Evolutionary conservation across 2,797 vertebrate species (phyloP), one percentile per base, ranked within the genome.

Genomic region (Coranthus polyacanthus): DNA sequence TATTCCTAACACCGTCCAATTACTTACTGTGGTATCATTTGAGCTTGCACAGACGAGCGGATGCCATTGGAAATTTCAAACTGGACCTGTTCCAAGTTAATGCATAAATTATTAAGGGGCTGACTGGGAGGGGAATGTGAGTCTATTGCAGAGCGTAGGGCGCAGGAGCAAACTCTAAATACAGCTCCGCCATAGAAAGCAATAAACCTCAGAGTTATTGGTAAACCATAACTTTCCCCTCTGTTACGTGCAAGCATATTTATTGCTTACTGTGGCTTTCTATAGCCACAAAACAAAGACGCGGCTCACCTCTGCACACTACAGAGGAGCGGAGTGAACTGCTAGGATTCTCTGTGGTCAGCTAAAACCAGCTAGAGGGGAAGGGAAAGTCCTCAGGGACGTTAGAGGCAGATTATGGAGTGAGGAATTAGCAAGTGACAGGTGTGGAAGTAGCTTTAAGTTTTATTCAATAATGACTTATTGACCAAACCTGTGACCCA

Each of bases 61-160:
- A 76, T 77, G 82, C 77, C 67, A 76, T 41, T 82, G 73, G 80
- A 91, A 81, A 83, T 84, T 82, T 83, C 51, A 3, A 73, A 72
- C 85, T 91, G 92, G 91, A 91, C 59, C 66, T 43, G 55, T 54
- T 93, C 92, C 92, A 94, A 91, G 61, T 86, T 86, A 91, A 92
- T 92, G 88, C 85, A 92, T 92, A 90, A 90, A 93, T 93, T 86
- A 93, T 86, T 84, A 82, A 41, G 62, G 13, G 39, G 45, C 72
- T 67, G 72, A 59, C 34, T 57, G 68, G 39, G 59, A 66, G 17
- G 47, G 59, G 53, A 53, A 49, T 22, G 75, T 75, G 64, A 61
- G 62, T 70, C 58, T 58, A 46, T 45, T 13, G 65, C 46, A 26
- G 45, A 43, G 42, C 15, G 3, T 26, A 57, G 59, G 43, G 38